Conservation (phyloP, 2,113 vertebrate genomes). For the Pelecanus crispus region DNA sequence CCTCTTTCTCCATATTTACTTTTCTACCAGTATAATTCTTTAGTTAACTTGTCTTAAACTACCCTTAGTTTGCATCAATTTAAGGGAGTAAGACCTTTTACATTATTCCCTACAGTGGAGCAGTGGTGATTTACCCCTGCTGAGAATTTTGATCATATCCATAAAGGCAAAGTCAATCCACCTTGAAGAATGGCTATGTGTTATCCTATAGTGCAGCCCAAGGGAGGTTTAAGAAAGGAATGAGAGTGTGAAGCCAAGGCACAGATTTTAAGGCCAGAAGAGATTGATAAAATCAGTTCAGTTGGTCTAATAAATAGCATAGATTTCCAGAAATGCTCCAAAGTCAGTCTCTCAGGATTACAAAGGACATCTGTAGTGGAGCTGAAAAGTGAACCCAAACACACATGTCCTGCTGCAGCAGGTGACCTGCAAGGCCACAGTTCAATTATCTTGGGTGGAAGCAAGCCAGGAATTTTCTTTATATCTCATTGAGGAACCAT, state of each 20-base stretch:
- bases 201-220: background rate
- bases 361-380: background rate
- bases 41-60: background rate
- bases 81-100: background rate
- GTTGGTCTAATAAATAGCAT: background rate
- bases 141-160: background rate
- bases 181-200: background rate
- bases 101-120: background rate
- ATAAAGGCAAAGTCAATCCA: background rate
- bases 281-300: background rate
- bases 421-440: background rate
- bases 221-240: background rate
- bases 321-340: background rate
- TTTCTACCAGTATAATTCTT: background rate
- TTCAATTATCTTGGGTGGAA: background rate
- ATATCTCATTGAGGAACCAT: background rate
- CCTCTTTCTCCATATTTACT: background rate
- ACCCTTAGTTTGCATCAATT: background rate
- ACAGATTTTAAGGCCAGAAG: conserved; percentile 3
- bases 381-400: background rate
- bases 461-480: background rate
- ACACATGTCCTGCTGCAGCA: background rate
- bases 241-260: background rate
- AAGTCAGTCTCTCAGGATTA: background rate
- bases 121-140: background rate